phyloP scores from a whole-genome alignment of 2,888 invertebrate species.

The Nysson spinosus region DNA sequence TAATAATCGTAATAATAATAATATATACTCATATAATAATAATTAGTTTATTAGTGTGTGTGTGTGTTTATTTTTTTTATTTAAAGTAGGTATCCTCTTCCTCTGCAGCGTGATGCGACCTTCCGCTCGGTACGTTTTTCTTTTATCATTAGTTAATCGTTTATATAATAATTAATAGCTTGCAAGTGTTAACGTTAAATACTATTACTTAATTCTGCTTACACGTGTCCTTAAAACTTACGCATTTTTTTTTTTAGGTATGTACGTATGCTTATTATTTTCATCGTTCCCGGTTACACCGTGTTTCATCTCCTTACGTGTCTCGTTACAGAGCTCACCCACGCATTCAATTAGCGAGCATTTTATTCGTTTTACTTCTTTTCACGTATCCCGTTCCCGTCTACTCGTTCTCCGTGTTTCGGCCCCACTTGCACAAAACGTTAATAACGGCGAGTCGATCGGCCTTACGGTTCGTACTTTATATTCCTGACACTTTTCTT shows the following conservation, averaged over 20 bases:
- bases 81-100: conserved; percentile 65
- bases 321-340: not conserved
- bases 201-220: conserved; percentile 76
- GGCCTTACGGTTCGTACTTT: conserved; percentile 23
- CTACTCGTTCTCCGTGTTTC: conserved; percentile 45
- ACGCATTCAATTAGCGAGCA: too few species aligned
- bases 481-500: not conserved
- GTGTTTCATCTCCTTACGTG: conserved; percentile 9
- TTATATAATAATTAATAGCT: conserved; percentile 76
- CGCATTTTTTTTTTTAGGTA: conserved; percentile 74
- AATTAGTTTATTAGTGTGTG: conserved; percentile 73
- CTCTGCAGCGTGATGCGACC: conserved; percentile 62
- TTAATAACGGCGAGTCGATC: conserved; percentile 53
- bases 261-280: conserved; percentile 71
- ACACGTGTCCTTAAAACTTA: conserved; percentile 69
- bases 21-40: conserved; percentile 64
- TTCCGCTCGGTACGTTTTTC: conserved; percentile 58
- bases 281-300: conserved; percentile 4
- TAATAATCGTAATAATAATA: conserved; percentile 73
- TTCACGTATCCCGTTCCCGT: conserved; percentile 33
- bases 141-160: conserved; percentile 73
- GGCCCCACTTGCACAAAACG: conserved; percentile 41
- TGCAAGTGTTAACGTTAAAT: conserved; percentile 76
- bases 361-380: too few species aligned
- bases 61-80: conserved; percentile 47